Conservation (phyloP, 2,888 invertebrate genomes). For the Eulithis prunata region DNA sequence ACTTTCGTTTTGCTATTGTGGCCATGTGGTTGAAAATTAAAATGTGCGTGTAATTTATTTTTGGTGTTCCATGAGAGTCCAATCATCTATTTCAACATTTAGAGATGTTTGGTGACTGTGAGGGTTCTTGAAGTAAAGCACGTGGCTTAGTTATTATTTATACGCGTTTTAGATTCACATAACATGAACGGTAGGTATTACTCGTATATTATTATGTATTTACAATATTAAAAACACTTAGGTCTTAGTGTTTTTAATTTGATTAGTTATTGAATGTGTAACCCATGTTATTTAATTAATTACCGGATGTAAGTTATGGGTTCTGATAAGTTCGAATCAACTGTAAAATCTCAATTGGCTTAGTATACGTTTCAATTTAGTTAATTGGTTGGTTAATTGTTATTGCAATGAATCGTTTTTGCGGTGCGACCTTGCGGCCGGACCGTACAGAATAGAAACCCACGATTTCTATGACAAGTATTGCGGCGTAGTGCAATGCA, state of each 20-base stretch:
- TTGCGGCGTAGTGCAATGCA: slow-evolving; percentile 78
- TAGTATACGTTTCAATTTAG: slow-evolving; percentile 33
- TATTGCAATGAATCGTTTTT: slow-evolving; percentile 45
- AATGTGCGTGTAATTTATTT: slow-evolving; percentile 44
- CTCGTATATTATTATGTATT: no score
- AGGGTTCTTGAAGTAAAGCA: slow-evolving; percentile 52
- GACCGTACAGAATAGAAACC: slow-evolving; percentile 65
- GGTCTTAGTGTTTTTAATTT: neutral
- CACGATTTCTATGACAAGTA: slow-evolving; percentile 78
- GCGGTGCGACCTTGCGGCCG: slow-evolving; percentile 58
- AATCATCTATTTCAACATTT: slow-evolving; percentile 44
- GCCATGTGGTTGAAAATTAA: slow-evolving; percentile 39
- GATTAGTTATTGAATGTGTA: neutral
- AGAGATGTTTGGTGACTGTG: slow-evolving; percentile 51
- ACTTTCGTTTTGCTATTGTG: slow-evolving; percentile 53
- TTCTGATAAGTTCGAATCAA: slow-evolving; percentile 27
- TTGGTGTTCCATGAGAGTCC: slow-evolving; percentile 29
- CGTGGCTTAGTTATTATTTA: no score
- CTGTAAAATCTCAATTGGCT: slow-evolving; percentile 34
- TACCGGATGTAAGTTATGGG: slow-evolving; percentile 33
- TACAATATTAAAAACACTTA: no score
- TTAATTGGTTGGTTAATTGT: slow-evolving; percentile 43
- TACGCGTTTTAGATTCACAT: neutral
- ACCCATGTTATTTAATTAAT: slow-evolving; percentile 9
- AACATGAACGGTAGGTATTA: neutral